Conservation (phyloP, 2,113 vertebrate genomes). For the Anas platyrhynchos region DNA sequence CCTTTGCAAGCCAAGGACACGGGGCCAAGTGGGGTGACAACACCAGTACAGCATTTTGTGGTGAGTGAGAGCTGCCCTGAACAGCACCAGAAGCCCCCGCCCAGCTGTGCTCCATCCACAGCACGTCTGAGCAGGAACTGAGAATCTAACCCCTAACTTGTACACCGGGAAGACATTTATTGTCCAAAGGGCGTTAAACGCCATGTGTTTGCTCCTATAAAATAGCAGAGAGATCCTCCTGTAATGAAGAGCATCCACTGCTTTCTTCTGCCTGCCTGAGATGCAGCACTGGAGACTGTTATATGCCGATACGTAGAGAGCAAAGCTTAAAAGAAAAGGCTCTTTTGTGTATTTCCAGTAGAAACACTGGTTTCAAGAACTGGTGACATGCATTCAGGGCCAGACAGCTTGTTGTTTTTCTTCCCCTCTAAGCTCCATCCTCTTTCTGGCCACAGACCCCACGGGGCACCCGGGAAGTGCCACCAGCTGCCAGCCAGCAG, state of each 20-base stretch:
- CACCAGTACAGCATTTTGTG: background rate
- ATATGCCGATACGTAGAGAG: background rate
- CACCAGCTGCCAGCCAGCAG: background rate
- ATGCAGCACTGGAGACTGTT: background rate
- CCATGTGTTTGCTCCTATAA: accelerated
- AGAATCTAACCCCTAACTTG: background rate
- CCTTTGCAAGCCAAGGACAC: accelerated
- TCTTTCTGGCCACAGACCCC: background rate
- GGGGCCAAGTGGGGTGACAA: accelerated
- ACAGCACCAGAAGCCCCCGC: background rate
- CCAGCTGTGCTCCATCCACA: background rate
- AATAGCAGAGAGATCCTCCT: background rate
- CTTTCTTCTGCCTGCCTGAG: background rate
- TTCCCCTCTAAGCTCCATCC: background rate
- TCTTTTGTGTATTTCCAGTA: background rate
- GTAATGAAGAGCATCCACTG: background rate
- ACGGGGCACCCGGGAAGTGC: background rate
- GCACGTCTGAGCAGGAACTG: background rate
- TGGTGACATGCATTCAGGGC: background rate
- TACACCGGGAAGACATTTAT: background rate
- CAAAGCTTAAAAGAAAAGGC: background rate
- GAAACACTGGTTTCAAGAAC: background rate
- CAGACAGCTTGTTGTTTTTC: background rate
- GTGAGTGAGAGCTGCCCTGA: background rate
- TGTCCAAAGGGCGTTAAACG: background rate